phyloP scores from a whole-genome alignment of 2,888 invertebrate species.

The Smittia sp. region DNA sequence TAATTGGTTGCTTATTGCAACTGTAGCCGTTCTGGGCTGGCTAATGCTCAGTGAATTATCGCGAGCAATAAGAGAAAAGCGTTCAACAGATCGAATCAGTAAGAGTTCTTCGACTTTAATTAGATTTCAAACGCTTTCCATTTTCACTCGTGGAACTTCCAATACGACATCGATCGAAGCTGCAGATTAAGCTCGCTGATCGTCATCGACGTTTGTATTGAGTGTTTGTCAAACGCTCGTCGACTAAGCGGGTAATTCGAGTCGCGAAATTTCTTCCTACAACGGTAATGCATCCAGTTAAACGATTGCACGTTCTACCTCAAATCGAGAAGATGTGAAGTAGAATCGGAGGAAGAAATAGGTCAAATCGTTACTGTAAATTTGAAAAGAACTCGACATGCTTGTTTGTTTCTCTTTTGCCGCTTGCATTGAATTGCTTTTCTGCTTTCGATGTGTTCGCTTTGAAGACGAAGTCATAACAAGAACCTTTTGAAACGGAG shows the following conservation, averaged over 20 bases:
- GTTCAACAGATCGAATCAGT: background rate
- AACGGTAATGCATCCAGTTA: background rate
- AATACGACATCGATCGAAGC: too few species aligned
- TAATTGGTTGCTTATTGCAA: conserved; percentile 2
- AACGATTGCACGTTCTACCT: background rate
- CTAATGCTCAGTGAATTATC: background rate
- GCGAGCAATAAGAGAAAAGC: background rate
- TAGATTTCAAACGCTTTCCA: background rate
- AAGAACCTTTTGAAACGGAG: background rate
- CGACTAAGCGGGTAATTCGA: too few species aligned
- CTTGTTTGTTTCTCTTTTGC: background rate
- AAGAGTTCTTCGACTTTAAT: background rate
- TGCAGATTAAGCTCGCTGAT: too few species aligned
- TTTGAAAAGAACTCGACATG: conserved; percentile 3
- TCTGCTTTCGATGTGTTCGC: background rate
- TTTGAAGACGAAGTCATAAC: background rate
- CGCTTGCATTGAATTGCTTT: background rate
- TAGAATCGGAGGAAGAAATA: background rate
- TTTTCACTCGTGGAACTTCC: too few species aligned
- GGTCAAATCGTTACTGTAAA: conserved; percentile 24
- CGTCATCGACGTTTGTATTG: too few species aligned
- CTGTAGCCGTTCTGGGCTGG: background rate
- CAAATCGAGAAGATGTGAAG: background rate
- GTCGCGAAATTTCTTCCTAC: too few species aligned
- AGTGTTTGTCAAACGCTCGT: too few species aligned